Evolutionary conservation across 2,888 invertebrate genomes (phyloP), one percentile per base, ranked within the genome.

Genomic region (Leucozona laternaria): DNA sequence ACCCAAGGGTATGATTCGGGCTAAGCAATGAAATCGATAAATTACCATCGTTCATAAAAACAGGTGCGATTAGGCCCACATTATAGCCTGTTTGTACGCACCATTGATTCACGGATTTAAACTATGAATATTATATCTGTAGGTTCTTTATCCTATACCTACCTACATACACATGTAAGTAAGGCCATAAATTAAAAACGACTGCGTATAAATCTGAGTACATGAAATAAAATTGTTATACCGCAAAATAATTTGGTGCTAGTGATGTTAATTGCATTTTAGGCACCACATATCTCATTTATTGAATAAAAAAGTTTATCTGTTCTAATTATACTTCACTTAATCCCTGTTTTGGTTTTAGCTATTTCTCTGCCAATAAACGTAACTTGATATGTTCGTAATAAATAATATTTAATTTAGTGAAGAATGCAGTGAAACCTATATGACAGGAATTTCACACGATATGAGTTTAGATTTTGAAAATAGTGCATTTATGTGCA

Each of bases 241-340:
- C 71, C 55, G 28, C 53, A 72, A 64, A 79, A 55, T 62, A 34
- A 45, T 79, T 71, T 71, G 53, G 31, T 78, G 70, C 28, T 71
- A 70, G 78, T 43, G 62, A 37, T 70, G 70, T 62, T 78, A 34
- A 64, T 79, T 79, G 55, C 62, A 79, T 79, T 72, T 34, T 48
- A 57, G 50, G 34, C 55, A 64, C 34, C 43, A 25, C 55, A 37
- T 71, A 53, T 55, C 50, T 64, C 64, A 45, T 64, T 79, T 37
- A 79, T 62, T 64, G 64, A 72, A 79, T 72, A 64, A 17, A 79
- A 71, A 37, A 79, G n/a, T 64, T 64, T 53, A 45, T 72, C 22
- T 20, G 37, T 13, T 37, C 45, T 79, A 78, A 71, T 55, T 62
- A 71, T 53, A 43, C n/a, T 22, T 66, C 31, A 43, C 15, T 48